Percentiles rank a stretch among this genome's conserved stretches.
Conservation (phyloP, 2,888 invertebrate genomes). For the Vandiemenella viatica region DNA sequence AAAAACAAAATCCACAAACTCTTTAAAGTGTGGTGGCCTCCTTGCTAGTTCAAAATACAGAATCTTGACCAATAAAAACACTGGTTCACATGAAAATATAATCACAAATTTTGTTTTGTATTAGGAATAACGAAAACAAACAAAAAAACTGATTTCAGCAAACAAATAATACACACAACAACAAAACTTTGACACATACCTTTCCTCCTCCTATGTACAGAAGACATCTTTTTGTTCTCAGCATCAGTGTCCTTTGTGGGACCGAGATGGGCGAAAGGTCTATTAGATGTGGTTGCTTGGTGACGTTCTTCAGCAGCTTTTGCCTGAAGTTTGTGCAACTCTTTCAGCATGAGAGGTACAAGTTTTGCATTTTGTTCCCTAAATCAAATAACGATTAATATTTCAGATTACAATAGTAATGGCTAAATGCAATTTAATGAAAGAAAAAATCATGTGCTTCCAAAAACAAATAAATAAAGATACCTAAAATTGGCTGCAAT, state of each 20-base stretch:
- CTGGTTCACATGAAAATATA: too few species aligned
- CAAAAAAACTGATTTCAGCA: too few species aligned
- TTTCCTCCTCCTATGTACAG: neutral
- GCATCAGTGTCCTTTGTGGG: slow-evolving; percentile 20
- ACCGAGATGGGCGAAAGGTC: slow-evolving; percentile 42
- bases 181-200: too few species aligned
- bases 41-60: too few species aligned
- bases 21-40: too few species aligned
- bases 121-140: too few species aligned
- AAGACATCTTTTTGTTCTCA: slow-evolving; percentile 5
- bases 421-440: neutral
- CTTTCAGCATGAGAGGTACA: slow-evolving; percentile 74
- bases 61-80: too few species aligned
- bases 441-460: neutral
- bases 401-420: neutral
- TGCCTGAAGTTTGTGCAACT: slow-evolving; percentile 58
- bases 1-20: too few species aligned
- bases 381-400: slow-evolving; percentile 16
- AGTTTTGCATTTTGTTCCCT: slow-evolving; percentile 74
- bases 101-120: too few species aligned
- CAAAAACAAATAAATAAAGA: neutral
- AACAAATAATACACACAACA: too few species aligned
- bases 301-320: slow-evolving; percentile 32
- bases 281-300: slow-evolving; percentile 21
- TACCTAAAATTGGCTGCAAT: slow-evolving; percentile 74